Evolutionary conservation across 2,797 vertebrate species (phyloP).

Genomic region (Discoglossus pictus): DNA sequence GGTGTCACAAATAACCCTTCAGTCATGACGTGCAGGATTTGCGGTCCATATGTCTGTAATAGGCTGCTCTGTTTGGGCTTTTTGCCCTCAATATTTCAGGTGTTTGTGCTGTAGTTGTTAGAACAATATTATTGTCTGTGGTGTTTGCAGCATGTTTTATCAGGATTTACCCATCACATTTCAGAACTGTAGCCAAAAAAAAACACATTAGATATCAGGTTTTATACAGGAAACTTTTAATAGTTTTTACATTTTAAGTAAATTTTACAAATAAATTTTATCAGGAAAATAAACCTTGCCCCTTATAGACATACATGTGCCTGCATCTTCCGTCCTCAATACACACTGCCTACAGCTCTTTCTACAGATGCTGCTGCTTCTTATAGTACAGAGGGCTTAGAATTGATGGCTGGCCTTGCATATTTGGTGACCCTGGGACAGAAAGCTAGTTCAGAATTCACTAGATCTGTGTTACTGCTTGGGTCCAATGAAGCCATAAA

Average conservation of each 20-base stretch:
- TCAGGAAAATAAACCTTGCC: not conserved
- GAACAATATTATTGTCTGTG: conserved; percentile 16
- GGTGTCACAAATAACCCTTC: conserved; percentile 16
- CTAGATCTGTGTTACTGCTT: not conserved
- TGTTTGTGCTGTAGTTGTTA: conserved; percentile 41
- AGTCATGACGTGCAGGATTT: conserved; percentile 15
- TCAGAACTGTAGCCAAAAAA: conserved; percentile 26
- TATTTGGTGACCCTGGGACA: not conserved
- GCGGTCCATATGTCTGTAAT: conserved; percentile 7
- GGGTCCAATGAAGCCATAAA: conserved; percentile 47
- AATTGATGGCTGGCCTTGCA: not conserved
- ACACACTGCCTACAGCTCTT: not conserved
- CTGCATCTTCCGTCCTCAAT: not conserved
- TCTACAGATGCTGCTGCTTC: not conserved
- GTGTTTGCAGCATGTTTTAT: conserved; percentile 44
- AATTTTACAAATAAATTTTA: not conserved
- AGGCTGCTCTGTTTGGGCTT: conserved; percentile 2
- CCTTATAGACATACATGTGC: not conserved
- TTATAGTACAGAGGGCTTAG: too few relatives aligned
- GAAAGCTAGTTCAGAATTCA: not conserved
- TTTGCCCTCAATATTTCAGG: conserved; percentile 20
- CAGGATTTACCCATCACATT: conserved; percentile 4
- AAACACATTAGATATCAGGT: conserved; percentile 15
- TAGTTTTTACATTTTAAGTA: not conserved
- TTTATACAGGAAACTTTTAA: conserved; percentile 17